Evolutionary conservation across 1,140 invertebrate species (phyloP), one percentile per base, ranked within the genome.

Genomic region (Musca domestica): DNA sequence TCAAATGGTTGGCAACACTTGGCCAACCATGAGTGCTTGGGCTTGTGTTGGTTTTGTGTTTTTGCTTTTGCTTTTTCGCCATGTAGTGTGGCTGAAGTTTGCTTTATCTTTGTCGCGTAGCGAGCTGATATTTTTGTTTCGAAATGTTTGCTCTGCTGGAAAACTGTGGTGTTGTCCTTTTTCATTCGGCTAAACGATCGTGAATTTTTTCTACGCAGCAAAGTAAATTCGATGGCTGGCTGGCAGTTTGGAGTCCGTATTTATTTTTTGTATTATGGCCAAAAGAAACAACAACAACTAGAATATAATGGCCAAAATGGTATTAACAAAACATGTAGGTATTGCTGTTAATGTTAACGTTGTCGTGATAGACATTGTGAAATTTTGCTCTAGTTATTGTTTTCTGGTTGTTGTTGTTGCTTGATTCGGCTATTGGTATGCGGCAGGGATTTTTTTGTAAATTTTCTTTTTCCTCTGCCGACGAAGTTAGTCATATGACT

Each of bases 91-190:
- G n/a, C 48, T 23, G 19, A 19, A 10, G 12, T 25, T 25, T 25
- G 3, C 17, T 52, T 23, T 20, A 22, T 23, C 23, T 52, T 23
- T 52, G 19, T 52, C 51, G 19, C 19, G 51, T 14, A n/a, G 51
- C 15, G 6, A 52, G 14, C 51, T 20, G 51, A 51, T 51, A n/a
- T n/a, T 51, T 20, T 51, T 51, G n/a, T n/a, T n/a, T n/a, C n/a
- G n/a, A n/a, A n/a, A n/a, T 23, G 51, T 52, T 23, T 20, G 51
- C 23, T 52, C 51, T 20, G 19, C 51, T 20, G 64, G 19, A 49
- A 48, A 48, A 49, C 64, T 49, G 64, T 49, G 64, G 64, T 65
- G 64, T 65, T 65, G 64, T 65, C 64, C 64, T 65, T 65, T 48
- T 49, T 51, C 41, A 23, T 23, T 65, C 30, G 4, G 19, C 0